Conservation (phyloP, 2,888 invertebrate species). For the Polia nebulosa region DNA sequence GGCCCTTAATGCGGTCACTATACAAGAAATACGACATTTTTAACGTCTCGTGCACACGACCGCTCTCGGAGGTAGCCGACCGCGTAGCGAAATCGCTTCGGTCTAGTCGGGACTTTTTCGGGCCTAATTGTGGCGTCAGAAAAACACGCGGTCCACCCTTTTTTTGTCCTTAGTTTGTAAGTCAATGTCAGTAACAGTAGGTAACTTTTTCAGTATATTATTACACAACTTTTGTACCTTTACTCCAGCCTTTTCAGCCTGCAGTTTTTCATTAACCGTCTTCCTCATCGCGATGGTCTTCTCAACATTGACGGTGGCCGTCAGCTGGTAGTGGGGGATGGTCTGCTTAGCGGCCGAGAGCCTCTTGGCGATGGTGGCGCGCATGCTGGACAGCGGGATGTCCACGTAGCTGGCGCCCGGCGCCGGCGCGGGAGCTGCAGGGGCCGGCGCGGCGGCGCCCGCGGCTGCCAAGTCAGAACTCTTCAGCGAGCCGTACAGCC, state of each 20-base stretch:
- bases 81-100: too few relatives aligned
- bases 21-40: too few relatives aligned
- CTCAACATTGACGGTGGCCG: slow-evolving; percentile 96
- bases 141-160: too few relatives aligned
- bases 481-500: slow-evolving; percentile 96
- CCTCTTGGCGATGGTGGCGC: slow-evolving; percentile 97
- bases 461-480: slow-evolving; percentile 93
- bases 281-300: slow-evolving; percentile 94
- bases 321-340: slow-evolving; percentile 99
- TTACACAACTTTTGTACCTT: slow-evolving; percentile 91
- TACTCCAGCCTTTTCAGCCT: slow-evolving; percentile 92
- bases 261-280: slow-evolving; percentile 94
- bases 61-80: too few relatives aligned
- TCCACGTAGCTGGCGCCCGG: slow-evolving; percentile 92
- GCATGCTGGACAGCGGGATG: slow-evolving; percentile 95
- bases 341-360: slow-evolving; percentile 97
- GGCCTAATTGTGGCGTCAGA: too few relatives aligned
- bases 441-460: slow-evolving; percentile 60
- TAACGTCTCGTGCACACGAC: too few relatives aligned
- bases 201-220: too few relatives aligned
- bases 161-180: too few relatives aligned
- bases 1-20: too few relatives aligned
- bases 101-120: too few relatives aligned
- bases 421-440: slow-evolving; percentile 76
- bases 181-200: too few relatives aligned